phyloP scores from a whole-genome alignment of 2,888 invertebrate species.

The Sminthurinus aureus region DNA sequence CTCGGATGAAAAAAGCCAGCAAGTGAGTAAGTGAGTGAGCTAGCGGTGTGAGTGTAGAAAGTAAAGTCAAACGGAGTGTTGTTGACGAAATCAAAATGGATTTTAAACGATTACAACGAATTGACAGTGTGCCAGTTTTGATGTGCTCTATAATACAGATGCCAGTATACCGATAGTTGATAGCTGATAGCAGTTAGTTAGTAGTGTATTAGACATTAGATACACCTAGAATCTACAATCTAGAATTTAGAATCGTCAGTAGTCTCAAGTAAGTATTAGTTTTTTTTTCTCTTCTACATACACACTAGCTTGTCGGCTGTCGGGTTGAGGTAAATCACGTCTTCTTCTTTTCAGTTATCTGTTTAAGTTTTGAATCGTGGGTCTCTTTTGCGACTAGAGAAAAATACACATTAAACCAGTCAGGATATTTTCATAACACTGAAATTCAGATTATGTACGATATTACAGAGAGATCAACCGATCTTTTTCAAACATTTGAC shows the following conservation, averaged over 20 bases:
- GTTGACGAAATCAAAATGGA: conserved; percentile 23
- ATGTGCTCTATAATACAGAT: background rate
- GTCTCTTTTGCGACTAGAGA: background rate
- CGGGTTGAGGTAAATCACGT: conserved; percentile 9
- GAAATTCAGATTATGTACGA: background rate
- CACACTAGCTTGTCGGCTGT: conserved; percentile 12
- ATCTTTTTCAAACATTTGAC: background rate
- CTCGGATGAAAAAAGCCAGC: no score
- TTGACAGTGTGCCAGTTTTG: conserved; percentile 22
- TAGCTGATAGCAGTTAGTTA: no score
- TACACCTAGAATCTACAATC: no score
- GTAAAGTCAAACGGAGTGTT: conserved; percentile 16
- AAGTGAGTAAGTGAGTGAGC: background rate
- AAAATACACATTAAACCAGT: background rate
- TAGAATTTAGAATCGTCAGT: no score
- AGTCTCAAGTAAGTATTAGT: no score
- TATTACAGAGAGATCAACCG: no score
- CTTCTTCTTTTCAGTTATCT: background rate
- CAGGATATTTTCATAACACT: conserved; percentile 17
- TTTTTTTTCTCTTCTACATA: background rate
- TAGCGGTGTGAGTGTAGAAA: background rate
- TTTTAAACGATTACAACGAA: conserved; percentile 10
- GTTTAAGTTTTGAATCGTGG: background rate
- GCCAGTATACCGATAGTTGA: background rate
- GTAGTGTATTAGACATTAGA: no score